A percentile compares a stretch with the other conserved stretches of the same genome.
Evolutionary conservation across 2,888 invertebrate genomes (phyloP).

Genomic region (Rosalia funebris): DNA sequence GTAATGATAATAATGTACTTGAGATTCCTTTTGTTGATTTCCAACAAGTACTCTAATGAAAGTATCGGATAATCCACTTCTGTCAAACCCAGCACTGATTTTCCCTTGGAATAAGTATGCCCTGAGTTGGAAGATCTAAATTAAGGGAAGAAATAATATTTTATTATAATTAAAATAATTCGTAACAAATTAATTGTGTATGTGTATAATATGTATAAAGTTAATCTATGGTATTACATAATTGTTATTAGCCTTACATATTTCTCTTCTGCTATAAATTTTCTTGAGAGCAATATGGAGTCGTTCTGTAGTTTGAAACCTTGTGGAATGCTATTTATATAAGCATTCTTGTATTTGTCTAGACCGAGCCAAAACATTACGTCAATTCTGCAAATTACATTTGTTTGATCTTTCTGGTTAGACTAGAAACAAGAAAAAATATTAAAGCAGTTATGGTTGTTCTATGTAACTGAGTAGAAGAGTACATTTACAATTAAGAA

Average conservation of each 20-base stretch:
- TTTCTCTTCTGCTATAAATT: slow-evolving; percentile 43
- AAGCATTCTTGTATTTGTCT: slow-evolving; percentile 48
- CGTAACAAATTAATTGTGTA: no score
- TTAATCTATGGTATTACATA: no score
- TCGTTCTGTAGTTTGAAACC: slow-evolving; percentile 45
- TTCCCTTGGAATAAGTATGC: slow-evolving; percentile 77
- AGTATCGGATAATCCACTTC: slow-evolving; percentile 67
- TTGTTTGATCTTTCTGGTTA: slow-evolving; percentile 15
- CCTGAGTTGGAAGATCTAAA: slow-evolving; percentile 69
- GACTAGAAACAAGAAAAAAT: slow-evolving; percentile 13
- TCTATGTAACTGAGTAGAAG: no score
- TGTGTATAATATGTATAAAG: no score
- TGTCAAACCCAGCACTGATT: slow-evolving; percentile 68
- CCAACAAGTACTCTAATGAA: slow-evolving; percentile 62
- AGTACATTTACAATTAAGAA: no score
- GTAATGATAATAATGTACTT: no score
- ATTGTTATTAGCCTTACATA: no score
- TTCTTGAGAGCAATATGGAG: slow-evolving; percentile 36
- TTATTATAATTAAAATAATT: no score
- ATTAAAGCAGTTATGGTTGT: no score
- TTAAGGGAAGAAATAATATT: no score
- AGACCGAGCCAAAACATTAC: slow-evolving; percentile 56
- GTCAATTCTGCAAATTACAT: slow-evolving; percentile 50
- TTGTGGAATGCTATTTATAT: slow-evolving; percentile 48
- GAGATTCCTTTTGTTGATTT: slow-evolving; percentile 60